Base-by-base conservation (phyloP, 2,797 vertebrate genomes). In the Uromys caudimaculatus region DNA sequence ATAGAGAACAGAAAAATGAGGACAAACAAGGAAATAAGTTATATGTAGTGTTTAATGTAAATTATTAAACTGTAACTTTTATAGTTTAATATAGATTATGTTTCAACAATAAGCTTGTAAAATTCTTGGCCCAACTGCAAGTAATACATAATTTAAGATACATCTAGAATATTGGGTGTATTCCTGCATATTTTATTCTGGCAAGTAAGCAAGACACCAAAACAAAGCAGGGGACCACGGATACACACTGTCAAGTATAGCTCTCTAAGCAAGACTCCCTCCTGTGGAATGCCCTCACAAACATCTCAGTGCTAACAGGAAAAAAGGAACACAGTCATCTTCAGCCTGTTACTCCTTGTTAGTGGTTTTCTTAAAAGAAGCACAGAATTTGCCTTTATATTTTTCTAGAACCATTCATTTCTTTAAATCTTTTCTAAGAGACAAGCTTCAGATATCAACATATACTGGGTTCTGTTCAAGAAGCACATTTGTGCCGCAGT, bases 101-200 rank as follows among this genome's bases (percentile, higher is more conserved):
- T 86, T 91, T 78, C 89, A 95, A 81, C 11, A 89, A 44, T 32
- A 77, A 54, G 38, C 32, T 93, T 52, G 56, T 47, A 91, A 92
- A 89, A 85, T 85, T 90, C 27, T 87, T 76, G n/a, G 17, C 12
- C 29, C 1, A 12, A 44, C 16, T 56, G 8, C n/a, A 54, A 85
- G 35, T 16, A 75, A 88, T 54, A 13, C 7, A 60, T 54, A 89
- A 87, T 75, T 89, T 89, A 89, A 90, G 24, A 75, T 35, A 60
- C 0, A 1, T 23, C 32, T 54, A 89, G 78, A 93, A 32, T 89
- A 54, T 60, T 8, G 4, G 35, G 24, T 16, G 0, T 56, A 10
- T 41, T 19, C 50, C 19, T 76, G 29, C 58, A 0, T 75, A 32
- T 58, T 93, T 96, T 82, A 87, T 83, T 89, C 38, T 50, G 90